These are phyloP conservation scores for Menura novaehollandiae DNA, from an alignment of 2,113 vertebrate genomes.

Conservation along the genomic window DNA sequence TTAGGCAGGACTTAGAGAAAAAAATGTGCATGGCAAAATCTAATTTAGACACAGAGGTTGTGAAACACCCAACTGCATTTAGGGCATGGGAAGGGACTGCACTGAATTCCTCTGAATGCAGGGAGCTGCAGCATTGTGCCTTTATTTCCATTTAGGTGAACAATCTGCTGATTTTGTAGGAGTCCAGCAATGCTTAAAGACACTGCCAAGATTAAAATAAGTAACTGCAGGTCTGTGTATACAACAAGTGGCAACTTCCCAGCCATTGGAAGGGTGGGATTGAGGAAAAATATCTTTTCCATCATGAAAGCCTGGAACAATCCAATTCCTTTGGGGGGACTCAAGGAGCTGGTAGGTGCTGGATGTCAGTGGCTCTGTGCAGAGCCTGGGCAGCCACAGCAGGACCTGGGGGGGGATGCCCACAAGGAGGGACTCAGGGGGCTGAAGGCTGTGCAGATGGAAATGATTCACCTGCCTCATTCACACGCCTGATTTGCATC, in stretches of 20 bases:
- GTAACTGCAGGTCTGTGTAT: background rate
- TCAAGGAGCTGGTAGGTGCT: background rate
- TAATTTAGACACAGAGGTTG: background rate
- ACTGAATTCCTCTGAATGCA: fast-evolving
- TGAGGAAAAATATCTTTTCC: background rate
- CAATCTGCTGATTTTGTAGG: background rate
- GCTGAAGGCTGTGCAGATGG: background rate
- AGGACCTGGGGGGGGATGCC: background rate
- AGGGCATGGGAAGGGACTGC: background rate
- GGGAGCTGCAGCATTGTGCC: background rate
- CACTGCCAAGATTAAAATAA: background rate
- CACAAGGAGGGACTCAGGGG: background rate
- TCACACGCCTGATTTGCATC: background rate
- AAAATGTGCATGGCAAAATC: background rate
- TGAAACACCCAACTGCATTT: background rate
- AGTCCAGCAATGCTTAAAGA: background rate
- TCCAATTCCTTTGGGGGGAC: background rate
- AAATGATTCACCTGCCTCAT: background rate
- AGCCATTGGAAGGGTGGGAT: background rate
- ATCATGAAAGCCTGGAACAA: background rate
- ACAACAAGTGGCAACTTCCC: background rate
- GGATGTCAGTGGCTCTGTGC: background rate
- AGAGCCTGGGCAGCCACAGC: background rate
- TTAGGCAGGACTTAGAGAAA: background rate
- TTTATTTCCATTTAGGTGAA: background rate